These are phyloP conservation scores for Strix aluco DNA, from an alignment of 2,113 vertebrate species.

Conservation along the genomic window DNA sequence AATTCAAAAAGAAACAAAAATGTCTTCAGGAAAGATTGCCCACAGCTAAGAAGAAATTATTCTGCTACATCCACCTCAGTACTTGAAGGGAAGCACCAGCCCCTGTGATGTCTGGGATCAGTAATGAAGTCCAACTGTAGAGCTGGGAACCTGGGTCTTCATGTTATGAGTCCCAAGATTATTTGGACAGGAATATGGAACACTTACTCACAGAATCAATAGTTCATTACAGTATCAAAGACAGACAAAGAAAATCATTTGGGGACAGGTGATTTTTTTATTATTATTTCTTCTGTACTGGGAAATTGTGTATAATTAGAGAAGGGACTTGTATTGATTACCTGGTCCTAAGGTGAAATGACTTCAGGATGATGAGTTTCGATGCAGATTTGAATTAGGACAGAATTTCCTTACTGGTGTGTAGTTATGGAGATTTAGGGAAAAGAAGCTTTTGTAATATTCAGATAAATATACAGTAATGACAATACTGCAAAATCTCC, in stretches of 20 bases:
- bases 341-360: not conserved
- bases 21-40: not conserved
- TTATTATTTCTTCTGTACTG: not conserved
- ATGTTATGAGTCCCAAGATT: not conserved
- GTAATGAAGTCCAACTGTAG: not conserved
- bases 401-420: not conserved
- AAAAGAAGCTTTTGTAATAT: not conserved
- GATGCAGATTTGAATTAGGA: not conserved
- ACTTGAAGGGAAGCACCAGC: not conserved
- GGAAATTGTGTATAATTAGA: not conserved
- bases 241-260: not conserved
- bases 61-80: not conserved
- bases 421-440: not conserved
- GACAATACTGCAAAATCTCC: not conserved
- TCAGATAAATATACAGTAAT: not conserved
- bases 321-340: not conserved
- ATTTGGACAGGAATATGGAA: not conserved
- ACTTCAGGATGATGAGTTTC: not conserved
- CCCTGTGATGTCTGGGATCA: not conserved
- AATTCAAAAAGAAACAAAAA: not conserved
- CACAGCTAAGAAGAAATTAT: not conserved
- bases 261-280: not conserved
- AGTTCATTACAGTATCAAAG: not conserved
- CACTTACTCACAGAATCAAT: not conserved
- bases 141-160: not conserved